Base-by-base conservation (phyloP, 37 sponge, comb jelly and placozoan genomes). In the Ephydatia muelleri region DNA sequence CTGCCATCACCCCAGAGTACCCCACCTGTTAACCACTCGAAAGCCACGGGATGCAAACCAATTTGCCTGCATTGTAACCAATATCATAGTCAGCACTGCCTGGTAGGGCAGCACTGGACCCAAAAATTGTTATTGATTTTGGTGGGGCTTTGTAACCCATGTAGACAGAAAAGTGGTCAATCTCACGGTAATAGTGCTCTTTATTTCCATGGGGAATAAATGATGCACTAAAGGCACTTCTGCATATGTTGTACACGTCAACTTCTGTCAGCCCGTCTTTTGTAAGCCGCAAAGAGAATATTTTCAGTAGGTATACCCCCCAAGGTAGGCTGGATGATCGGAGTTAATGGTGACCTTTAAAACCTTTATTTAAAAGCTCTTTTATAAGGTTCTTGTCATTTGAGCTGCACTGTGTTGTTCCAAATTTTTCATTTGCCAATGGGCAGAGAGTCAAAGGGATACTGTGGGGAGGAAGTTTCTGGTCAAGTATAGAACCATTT, bases 301-400 rank as follows among this genome's bases (percentile, higher is more conserved):
- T n/a, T n/a, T n/a, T n/a, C n/a, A n/a, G n/a, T n/a, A n/a, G n/a
- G 90, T 90, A 67, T 93, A 90, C n/a, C 94, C 91, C 27, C 94
- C 91, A 90, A 90, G 90, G 65, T 90, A 93, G 47, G 94, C 94
- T 1, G 94, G 94, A 68, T 93, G 91, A 85, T 93, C 94, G 21
- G 94, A 90, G 49, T 90, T 90, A 39, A 93, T 76, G 39, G 91
- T 93, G 6, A 93, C 85, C 34, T 22, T 80, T 12, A 93, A n/a
- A 32, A 19, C 94, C 94, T 65, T 87, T 77, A 19, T 69, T 64
- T 5, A 93, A 73, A 22, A 93, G 71, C 23, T 87, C 79, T 38
- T 75, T 83, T 3, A 82, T 80, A 19, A 49, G 35, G 49, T 77
- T 85, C 38, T 65, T 30, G 23, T 79, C 94, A 38, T 23, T 36